These are phyloP conservation scores for Drosophila pegasa DNA, from an alignment of 2,888 invertebrate species.

Conservation along the genomic window DNA sequence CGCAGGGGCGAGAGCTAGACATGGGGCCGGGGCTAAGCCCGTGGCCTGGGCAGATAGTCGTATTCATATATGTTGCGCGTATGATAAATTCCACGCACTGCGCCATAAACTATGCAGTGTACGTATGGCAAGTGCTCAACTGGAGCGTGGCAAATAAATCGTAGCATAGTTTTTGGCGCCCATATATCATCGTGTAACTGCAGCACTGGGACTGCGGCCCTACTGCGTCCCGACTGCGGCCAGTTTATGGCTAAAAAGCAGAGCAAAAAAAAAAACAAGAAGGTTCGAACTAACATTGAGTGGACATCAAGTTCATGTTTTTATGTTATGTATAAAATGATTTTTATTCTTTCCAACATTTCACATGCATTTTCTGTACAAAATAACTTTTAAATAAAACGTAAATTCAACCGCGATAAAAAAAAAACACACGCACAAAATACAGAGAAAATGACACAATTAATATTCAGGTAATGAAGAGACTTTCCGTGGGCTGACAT, in stretches of 20 bases:
- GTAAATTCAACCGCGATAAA: conserved; percentile 76
- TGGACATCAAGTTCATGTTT: background rate
- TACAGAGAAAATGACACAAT: conserved; percentile 35
- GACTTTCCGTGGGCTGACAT: conserved; percentile 17
- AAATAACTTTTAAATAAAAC: conserved; percentile 69
- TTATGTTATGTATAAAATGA: conserved; percentile 40
- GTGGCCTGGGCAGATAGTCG: background rate
- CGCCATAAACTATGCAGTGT: conserved; percentile 72
- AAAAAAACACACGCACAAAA: conserved; percentile 37
- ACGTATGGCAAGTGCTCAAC: conserved; percentile 54
- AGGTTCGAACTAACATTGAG: background rate
- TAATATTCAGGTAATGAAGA: conserved; percentile 17
- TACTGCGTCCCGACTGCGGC: background rate
- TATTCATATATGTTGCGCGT: conserved; percentile 8
- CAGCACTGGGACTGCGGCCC: conserved; percentile 2
- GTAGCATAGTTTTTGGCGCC: conserved; percentile 55
- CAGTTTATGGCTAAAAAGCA: background rate
- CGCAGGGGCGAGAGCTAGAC: conserved; percentile 17
- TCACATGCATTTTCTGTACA: conserved; percentile 79
- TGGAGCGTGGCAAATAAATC: conserved; percentile 75
- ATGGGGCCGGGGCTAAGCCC: background rate
- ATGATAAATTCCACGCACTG: conserved; percentile 64
- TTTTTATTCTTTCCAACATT: conserved; percentile 68
- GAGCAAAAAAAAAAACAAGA: background rate
- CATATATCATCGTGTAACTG: conserved; percentile 51